Evolutionary conservation across 2,113 vertebrate genomes (phyloP).

Genomic region (Amphilophus citrinellus): DNA sequence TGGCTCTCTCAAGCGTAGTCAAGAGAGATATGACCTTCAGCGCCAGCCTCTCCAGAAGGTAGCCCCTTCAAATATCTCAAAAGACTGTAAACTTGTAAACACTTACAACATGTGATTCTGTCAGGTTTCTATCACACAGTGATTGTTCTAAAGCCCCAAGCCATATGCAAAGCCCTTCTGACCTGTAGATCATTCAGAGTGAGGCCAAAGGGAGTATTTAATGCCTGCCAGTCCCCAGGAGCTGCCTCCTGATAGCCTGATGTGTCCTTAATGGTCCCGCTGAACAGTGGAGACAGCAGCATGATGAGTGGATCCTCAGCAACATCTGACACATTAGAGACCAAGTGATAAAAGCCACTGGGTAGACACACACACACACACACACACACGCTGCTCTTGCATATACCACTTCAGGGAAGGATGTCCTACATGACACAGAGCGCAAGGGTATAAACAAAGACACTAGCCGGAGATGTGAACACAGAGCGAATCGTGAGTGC

Average conservation of each 20-base stretch:
- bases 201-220: conserved; percentile 71
- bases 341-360: conserved; percentile 64
- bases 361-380: conserved; percentile 6
- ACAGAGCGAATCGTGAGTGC: conserved; percentile 52
- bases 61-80: not conserved
- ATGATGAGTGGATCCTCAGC: conserved; percentile 73
- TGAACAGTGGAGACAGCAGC: conserved; percentile 66
- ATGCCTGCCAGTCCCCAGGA: conserved; percentile 58
- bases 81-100: not conserved
- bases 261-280: conserved; percentile 70
- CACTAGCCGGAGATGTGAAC: conserved; percentile 50
- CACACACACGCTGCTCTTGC: conserved; percentile 1
- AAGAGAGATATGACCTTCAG: conserved; percentile 10
- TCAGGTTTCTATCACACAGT: conserved; percentile 40
- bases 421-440: conserved; percentile 70
- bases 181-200: conserved; percentile 69
- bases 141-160: conserved; percentile 50
- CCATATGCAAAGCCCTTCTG: conserved; percentile 39
- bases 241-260: conserved; percentile 64
- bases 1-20: not conserved
- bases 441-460: conserved; percentile 75
- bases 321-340: conserved; percentile 68
- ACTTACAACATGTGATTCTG: conserved; percentile 44
- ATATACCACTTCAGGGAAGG: conserved; percentile 37
- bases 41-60: not conserved